Evolutionary conservation across 2,113 vertebrate genomes (phyloP).

Genomic region (Scomber japonicus): DNA sequence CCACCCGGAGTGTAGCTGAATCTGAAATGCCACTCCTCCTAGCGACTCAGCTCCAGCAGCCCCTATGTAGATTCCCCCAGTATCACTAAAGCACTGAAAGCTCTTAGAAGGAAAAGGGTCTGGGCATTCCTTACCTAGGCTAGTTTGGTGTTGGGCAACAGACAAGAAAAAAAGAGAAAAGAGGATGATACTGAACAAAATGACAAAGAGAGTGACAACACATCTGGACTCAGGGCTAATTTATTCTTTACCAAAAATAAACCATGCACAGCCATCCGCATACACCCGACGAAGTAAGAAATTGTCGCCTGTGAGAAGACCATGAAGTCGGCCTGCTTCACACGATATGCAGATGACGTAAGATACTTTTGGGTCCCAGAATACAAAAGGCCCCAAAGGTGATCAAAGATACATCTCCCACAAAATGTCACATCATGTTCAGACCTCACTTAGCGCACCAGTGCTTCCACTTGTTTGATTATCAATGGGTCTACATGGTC

Average conservation of each 20-base stretch:
- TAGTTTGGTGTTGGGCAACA: constrained; percentile 35
- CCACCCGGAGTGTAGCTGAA: constrained; percentile 62
- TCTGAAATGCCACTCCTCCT: constrained; percentile 57
- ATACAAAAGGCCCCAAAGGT: background rate
- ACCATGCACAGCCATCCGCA: background rate
- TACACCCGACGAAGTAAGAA: background rate
- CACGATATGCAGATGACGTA: constrained; percentile 25
- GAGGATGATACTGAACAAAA: constrained; percentile 29
- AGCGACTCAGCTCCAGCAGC: constrained; percentile 41
- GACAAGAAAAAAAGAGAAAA: constrained; percentile 25
- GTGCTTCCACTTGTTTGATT: background rate
- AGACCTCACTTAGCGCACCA: background rate
- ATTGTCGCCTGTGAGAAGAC: background rate
- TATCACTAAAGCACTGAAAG: constrained; percentile 50
- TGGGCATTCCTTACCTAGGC: constrained; percentile 38
- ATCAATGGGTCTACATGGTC: background rate
- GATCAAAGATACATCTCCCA: background rate
- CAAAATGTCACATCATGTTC: constrained; percentile 14
- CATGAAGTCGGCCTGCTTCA: background rate
- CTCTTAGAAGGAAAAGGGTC: constrained; percentile 48
- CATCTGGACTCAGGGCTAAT: constrained; percentile 1
- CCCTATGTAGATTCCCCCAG: constrained; percentile 48
- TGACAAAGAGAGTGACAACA: background rate
- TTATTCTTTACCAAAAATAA: constrained; percentile 16
- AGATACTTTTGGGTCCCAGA: background rate